These are phyloP conservation scores for Poecilia picta DNA, from an alignment of 2,797 vertebrate species.

Conservation along the genomic window DNA sequence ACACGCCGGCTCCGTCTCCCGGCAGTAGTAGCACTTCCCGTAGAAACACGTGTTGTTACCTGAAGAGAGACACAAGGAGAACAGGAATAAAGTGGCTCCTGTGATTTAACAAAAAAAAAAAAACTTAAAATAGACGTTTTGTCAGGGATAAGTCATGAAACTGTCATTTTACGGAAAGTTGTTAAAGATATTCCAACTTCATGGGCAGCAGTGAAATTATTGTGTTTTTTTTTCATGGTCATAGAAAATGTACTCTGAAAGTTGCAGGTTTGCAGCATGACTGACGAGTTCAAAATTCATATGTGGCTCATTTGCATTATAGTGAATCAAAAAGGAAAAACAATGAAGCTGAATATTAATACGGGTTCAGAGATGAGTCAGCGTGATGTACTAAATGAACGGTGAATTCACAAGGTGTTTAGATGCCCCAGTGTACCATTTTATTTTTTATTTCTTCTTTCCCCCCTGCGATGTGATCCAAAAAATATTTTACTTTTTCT, in stretches of 20 bases:
- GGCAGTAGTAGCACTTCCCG: constrained; percentile 98
- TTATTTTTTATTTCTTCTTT: neutral
- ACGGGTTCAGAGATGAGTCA: neutral
- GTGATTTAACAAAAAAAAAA: neutral
- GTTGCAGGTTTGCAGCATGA: neutral
- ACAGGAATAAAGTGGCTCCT: neutral
- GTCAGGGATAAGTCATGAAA: too few relatives aligned
- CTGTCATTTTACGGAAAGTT: neutral
- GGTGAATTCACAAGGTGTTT: neutral
- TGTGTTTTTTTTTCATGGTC: neutral
- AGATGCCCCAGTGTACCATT: neutral
- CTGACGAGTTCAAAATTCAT: neutral
- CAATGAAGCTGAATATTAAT: neutral
- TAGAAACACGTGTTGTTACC: constrained; percentile 98
- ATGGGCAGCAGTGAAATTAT: neutral
- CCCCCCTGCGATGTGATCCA: neutral
- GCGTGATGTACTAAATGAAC: neutral
- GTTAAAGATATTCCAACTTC: neutral
- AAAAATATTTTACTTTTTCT: neutral
- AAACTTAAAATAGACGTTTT: neutral
- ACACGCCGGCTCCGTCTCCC: constrained; percentile 96
- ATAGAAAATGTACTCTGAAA: neutral
- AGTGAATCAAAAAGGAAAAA: neutral
- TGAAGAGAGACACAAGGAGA: constrained; percentile 48
- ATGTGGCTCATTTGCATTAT: neutral